Evolutionary conservation across 37 sponge, comb jelly and placozoan genomes (phyloP).

Genomic region (Cladorhizidae sp.): DNA sequence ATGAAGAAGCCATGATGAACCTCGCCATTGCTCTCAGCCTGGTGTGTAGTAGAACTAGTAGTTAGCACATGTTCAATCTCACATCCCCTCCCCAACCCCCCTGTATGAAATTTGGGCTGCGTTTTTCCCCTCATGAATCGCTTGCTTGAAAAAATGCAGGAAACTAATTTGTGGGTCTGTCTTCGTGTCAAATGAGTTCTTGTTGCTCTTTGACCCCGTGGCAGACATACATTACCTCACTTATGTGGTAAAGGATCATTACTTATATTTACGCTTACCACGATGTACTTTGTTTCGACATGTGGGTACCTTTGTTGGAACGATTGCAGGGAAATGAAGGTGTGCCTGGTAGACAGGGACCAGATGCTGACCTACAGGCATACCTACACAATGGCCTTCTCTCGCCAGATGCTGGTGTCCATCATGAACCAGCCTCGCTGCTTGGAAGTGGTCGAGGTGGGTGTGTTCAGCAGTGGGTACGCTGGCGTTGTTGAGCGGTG

Average conservation of each 20-base stretch:
- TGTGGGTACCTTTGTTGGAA: too few species aligned
- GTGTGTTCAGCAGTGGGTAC: background rate
- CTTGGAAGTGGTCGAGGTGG: slow-evolving; percentile 41
- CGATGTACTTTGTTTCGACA: too few species aligned
- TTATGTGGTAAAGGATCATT: too few species aligned
- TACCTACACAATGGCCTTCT: slow-evolving; percentile 51
- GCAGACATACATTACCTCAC: slow-evolving; percentile 1
- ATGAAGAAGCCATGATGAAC: slow-evolving; percentile 94
- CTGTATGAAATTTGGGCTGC: slow-evolving; percentile 21
- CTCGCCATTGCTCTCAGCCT: slow-evolving; percentile 86
- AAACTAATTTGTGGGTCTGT: background rate
- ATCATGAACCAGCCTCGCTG: slow-evolving; percentile 35
- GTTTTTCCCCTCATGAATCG: background rate
- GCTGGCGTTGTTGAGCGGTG: too few species aligned
- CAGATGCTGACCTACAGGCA: background rate
- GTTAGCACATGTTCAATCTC: too few species aligned
- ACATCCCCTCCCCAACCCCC: background rate
- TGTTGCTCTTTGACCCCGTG: slow-evolving; percentile 4
- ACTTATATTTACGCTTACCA: too few species aligned
- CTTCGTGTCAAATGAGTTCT: background rate
- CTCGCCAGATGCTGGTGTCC: slow-evolving; percentile 49
- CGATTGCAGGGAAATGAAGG: slow-evolving; percentile 6
- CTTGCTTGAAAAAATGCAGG: slow-evolving; percentile 13
- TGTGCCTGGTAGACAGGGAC: background rate
- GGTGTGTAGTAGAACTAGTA: background rate